Evolutionary conservation across 1,140 invertebrate genomes (phyloP).

Genomic region (Lepidurus packardi): DNA sequence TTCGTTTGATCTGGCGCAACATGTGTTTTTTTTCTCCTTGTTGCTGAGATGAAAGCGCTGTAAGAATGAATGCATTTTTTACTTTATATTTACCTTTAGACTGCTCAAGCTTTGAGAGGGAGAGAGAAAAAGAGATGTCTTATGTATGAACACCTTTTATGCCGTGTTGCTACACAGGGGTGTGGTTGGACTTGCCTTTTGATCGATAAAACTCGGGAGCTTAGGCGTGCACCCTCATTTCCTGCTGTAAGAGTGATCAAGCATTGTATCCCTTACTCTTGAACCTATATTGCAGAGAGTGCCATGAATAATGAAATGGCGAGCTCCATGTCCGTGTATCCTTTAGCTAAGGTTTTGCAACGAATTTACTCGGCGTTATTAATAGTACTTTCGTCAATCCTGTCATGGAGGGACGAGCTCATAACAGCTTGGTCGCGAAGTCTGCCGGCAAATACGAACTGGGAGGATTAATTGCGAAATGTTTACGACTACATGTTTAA

Average conservation of each 20-base stretch:
- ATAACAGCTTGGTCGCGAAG: too few species aligned
- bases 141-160: not conserved
- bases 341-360: not conserved
- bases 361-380: not conserved
- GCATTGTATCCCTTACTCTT: not conserved
- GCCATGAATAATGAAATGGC: not conserved
- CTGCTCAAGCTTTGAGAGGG: not conserved
- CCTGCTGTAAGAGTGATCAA: not conserved
- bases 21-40: not conserved
- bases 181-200: conserved; percentile 3
- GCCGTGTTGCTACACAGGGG: not conserved
- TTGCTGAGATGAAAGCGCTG: too few species aligned
- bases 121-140: not conserved
- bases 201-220: conserved; percentile 13
- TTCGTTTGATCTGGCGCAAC: not conserved
- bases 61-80: too few species aligned
- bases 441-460: too few species aligned
- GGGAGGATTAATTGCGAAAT: conserved; percentile 16
- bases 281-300: not conserved
- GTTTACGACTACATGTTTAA: conserved; percentile 1
- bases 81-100: too few species aligned
- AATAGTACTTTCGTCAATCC: not conserved
- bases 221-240: conserved; percentile 17
- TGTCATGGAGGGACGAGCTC: too few species aligned
- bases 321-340: not conserved